These are phyloP conservation scores for Leptodactylus fallax DNA, from an alignment of 2,797 vertebrate species.

Conservation along the genomic window DNA sequence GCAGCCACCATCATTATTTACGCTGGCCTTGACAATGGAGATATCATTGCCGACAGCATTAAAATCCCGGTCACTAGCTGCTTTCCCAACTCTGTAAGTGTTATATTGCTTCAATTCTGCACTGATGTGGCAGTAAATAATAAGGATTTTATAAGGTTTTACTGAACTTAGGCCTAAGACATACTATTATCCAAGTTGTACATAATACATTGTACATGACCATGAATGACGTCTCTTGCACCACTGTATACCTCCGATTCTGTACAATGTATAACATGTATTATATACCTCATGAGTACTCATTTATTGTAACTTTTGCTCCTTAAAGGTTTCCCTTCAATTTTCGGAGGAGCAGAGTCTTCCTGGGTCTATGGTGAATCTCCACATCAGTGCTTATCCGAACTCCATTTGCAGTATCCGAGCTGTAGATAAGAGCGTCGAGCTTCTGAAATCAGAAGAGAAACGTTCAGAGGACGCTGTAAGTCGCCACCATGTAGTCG, in stretches of 20 bases:
- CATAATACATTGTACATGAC: too few species aligned
- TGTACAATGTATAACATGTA: neutral
- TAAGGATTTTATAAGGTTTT: too few species aligned
- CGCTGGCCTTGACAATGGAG: slow-evolving; percentile 75
- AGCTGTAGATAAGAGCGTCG: slow-evolving; percentile 46
- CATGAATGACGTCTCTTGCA: too few species aligned
- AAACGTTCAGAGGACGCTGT: slow-evolving; percentile 8
- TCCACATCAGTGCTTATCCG: slow-evolving; percentile 34
- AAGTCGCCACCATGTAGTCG: neutral
- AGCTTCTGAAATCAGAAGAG: slow-evolving; percentile 29
- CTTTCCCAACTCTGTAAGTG: slow-evolving; percentile 83
- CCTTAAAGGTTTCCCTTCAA: slow-evolving; percentile 29
- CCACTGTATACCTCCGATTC: too few species aligned
- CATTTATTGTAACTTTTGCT: neutral
- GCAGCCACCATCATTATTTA: slow-evolving; percentile 83
- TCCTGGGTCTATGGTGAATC: slow-evolving; percentile 28
- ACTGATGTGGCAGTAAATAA: too few species aligned
- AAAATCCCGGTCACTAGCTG: slow-evolving; percentile 79
- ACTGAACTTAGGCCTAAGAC: too few species aligned
- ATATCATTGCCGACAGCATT: slow-evolving; percentile 82
- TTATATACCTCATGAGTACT: neutral
- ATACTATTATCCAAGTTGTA: too few species aligned
- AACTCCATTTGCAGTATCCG: slow-evolving; percentile 37
- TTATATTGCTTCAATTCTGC: too few species aligned
- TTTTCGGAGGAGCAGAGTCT: slow-evolving; percentile 39